Evolutionary conservation across 2,888 invertebrate species (phyloP).

Genomic region (Onthophagus sagittarius): DNA sequence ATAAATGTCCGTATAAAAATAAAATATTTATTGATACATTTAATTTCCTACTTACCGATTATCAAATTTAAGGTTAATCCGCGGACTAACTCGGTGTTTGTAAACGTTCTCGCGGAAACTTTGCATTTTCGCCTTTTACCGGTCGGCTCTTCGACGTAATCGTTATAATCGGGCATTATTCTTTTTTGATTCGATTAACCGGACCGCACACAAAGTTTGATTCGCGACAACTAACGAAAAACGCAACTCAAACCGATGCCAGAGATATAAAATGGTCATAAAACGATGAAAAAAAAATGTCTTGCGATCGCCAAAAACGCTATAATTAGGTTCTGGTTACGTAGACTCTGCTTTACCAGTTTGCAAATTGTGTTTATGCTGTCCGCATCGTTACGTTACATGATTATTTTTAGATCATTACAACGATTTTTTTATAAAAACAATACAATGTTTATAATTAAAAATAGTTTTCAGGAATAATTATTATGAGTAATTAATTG

Average conservation of each 20-base stretch:
- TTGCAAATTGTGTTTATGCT: background rate
- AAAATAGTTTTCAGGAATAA: too few relatives aligned
- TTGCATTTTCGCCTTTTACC: constrained; percentile 38
- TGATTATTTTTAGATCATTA: background rate
- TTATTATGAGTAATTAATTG: too few relatives aligned
- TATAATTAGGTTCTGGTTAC: background rate
- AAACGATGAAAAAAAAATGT: background rate
- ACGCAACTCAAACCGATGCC: background rate
- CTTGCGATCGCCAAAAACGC: background rate
- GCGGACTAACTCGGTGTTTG: background rate
- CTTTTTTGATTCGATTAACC: background rate
- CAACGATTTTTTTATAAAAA: background rate
- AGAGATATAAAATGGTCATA: background rate
- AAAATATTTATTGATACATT: background rate
- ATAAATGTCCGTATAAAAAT: constrained; percentile 2
- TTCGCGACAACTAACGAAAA: background rate
- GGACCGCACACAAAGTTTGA: background rate
- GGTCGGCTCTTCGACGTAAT: constrained; percentile 36
- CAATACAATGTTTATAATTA: background rate
- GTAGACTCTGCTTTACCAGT: background rate
- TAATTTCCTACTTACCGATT: background rate
- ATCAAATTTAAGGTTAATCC: background rate
- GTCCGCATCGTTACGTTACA: background rate
- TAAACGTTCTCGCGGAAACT: constrained; percentile 26
- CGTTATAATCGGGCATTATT: constrained; percentile 37